Conservation (phyloP, 2,797 vertebrate genomes). For the Diplodus sargus region DNA sequence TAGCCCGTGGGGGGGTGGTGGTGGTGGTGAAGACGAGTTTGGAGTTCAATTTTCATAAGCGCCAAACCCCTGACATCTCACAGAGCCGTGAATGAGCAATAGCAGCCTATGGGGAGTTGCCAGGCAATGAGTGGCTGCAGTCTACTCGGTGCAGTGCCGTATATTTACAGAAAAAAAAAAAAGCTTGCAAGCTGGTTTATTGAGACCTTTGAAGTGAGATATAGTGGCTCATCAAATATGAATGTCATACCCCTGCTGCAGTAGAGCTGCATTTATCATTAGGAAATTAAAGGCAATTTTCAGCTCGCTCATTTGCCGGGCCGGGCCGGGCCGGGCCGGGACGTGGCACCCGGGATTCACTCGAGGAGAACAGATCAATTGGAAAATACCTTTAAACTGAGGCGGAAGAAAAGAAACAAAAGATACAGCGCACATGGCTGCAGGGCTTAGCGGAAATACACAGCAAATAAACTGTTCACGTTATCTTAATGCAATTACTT, state of each 20-base stretch:
- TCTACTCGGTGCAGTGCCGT: conserved; percentile 45
- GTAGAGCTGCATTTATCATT: conserved; percentile 74
- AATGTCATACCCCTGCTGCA: conserved; percentile 57
- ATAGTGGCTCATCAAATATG: conserved; percentile 74
- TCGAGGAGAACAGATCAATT: conserved; percentile 65
- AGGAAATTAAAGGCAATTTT: conserved; percentile 72
- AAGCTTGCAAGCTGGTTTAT: conserved; percentile 64
- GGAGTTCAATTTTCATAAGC: conserved; percentile 73
- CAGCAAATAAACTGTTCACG: conserved; percentile 57
- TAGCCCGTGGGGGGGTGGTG: conserved; percentile 26
- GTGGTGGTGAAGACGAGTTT: conserved; percentile 71
- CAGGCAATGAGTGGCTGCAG: conserved; percentile 50
- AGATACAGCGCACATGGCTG: conserved; percentile 41
- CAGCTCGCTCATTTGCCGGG: conserved; percentile 47
- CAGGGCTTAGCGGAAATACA: conserved; percentile 45
- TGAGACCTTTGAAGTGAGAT: conserved; percentile 77
- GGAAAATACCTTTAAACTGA: conserved; percentile 47
- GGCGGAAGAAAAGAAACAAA: conserved; percentile 53
- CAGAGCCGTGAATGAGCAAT: conserved; percentile 70
- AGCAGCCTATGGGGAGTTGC: conserved; percentile 59
- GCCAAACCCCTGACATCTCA: conserved; percentile 70
- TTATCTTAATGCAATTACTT: conserved; percentile 67
- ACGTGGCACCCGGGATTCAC: conserved; percentile 58
- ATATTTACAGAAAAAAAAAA: conserved; percentile 43
- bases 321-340: conserved; percentile 35